Base-by-base conservation (phyloP, 2,797 vertebrate genomes). In the Lerista edwardsae region DNA sequence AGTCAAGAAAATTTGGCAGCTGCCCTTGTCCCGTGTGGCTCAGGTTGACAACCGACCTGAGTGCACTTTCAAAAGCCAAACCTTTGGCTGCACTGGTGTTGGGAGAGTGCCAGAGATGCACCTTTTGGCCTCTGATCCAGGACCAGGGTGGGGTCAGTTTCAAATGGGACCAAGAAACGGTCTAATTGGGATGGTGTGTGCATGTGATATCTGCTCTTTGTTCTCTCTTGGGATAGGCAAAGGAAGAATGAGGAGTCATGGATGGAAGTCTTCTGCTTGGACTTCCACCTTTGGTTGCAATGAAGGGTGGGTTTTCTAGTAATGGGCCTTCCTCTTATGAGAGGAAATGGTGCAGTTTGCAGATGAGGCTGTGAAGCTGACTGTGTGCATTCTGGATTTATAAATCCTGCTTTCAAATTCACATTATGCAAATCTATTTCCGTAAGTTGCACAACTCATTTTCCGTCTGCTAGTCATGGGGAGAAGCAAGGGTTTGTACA, bases 81-180 rank as follows among this genome's bases (percentile, higher is more conserved):
- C 76, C 51, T 39, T 71, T 71, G 8, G 29, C 59, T 65, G 44
- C 15, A 72, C 59, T 67, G 57, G 29, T 57, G 65, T n/a, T 82
- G 84, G 74, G 39, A 75, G 73, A 47, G 44, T 51, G 74, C 84
- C 79, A 71, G 41, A 39, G 34, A 64, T 82, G 62, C 67, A 55
- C 57, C 41, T 79, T 74, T 74, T 65, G 68, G 69, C 59, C 77
- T 82, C 55, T 72, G 74, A 77, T 77, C 79, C 67, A 69, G 29
- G 47, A 82, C 76, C 65, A 77, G 73, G 84, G 79, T 82, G 79
- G 31, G 27, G 79, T 64, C 64, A 10, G 31, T 39, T 44, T 41
- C 25, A 61, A 81, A 69, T 17, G 51, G 71, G 36, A 86, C 75
- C 64, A 69, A 44, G 64, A 44, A 86, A 55, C 51, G 73, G 61